Conservation (phyloP, 2,113 vertebrate genomes). For the Malurus elegans region DNA sequence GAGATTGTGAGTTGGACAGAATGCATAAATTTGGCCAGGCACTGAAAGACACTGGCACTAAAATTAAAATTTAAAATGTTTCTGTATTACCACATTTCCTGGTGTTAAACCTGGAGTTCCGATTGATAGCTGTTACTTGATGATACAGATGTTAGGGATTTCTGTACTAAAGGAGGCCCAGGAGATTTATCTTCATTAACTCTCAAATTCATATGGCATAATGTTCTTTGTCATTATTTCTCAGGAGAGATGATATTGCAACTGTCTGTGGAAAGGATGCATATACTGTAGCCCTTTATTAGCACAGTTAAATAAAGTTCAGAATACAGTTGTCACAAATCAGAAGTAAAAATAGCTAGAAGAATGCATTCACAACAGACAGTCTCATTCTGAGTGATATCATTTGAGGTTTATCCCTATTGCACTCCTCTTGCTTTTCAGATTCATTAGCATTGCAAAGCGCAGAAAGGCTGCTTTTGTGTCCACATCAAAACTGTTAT, state of each 20-base stretch:
- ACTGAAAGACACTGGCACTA: background rate
- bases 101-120: background rate
- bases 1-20: background rate
- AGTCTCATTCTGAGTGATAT: background rate
- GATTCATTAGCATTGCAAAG: slow-evolving; percentile 23
- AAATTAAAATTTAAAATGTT: background rate
- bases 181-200: background rate
- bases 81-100: background rate
- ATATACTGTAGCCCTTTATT: background rate
- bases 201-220: background rate
- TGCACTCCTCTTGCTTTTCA: background rate
- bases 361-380: background rate
- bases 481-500: slow-evolving; percentile 39
- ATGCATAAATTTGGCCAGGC: background rate
- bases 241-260: background rate
- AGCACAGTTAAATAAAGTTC: background rate
- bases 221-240: background rate
- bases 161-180: background rate
- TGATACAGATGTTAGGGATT: background rate
- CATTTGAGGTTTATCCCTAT: background rate
- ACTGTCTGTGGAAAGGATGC: background rate
- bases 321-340: background rate
- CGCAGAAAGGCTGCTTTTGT: background rate
- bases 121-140: background rate
- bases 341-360: background rate